A percentile compares a stretch with the other conserved stretches of the same genome.
Evolutionary conservation across 2,113 vertebrate species (phyloP).

Genomic region (Lepus europaeus): DNA sequence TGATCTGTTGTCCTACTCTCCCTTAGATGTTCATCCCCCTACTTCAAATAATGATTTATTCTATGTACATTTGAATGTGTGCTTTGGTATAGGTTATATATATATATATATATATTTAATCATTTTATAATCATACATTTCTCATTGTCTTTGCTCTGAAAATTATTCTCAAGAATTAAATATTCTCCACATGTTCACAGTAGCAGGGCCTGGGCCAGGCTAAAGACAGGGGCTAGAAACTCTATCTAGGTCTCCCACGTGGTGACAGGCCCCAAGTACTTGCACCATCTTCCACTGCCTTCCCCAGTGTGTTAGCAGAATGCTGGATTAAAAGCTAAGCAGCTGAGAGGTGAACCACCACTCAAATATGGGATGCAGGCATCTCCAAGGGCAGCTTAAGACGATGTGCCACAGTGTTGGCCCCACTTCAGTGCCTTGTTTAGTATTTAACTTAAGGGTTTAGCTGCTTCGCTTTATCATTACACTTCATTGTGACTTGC

Average conservation of each 20-base stretch:
- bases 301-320: no score
- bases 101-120: neutral
- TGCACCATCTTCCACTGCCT: no score
- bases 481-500: neutral
- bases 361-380: no score
- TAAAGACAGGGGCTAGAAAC: no score
- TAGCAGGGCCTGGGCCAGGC: no score
- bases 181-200: no score
- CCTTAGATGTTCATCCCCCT: neutral
- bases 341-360: no score
- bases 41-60: neutral
- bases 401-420: no score
- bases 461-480: neutral
- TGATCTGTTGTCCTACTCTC: neutral
- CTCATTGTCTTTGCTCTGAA: neutral
- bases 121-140: neutral
- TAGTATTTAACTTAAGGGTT: neutral
- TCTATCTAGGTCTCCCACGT: no score
- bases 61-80: neutral
- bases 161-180: neutral
- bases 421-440: neutral
- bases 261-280: no score
- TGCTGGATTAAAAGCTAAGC: no score
- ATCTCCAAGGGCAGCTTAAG: no score
- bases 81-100: neutral